Conservation (phyloP, 2,797 vertebrate species). For the Tamandua tetradactyla region DNA sequence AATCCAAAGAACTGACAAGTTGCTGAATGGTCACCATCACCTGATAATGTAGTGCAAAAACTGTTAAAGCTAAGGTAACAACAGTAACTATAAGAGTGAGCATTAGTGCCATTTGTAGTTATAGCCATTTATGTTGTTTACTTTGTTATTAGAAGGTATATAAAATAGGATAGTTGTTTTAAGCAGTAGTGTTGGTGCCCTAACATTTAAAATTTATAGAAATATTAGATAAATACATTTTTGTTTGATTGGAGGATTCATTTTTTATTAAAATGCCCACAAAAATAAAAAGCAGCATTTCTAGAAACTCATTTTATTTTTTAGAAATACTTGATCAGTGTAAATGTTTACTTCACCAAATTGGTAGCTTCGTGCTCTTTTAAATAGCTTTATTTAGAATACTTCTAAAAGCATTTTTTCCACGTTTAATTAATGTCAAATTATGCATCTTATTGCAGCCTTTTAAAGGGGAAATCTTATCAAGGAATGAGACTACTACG, state of each 20-base stretch:
- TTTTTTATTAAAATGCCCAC: slow-evolving; percentile 75
- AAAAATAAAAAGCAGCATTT: slow-evolving; percentile 22
- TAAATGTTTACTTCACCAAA: slow-evolving; percentile 49
- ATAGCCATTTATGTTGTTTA: slow-evolving; percentile 8
- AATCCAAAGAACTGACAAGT: background rate
- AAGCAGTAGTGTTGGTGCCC: slow-evolving; percentile 51
- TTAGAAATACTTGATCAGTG: slow-evolving; percentile 30
- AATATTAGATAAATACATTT: slow-evolving; percentile 68
- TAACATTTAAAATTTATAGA: slow-evolving; percentile 77
- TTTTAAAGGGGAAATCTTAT: slow-evolving; percentile 37
- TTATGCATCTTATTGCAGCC: background rate
- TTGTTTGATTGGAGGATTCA: slow-evolving; percentile 49
- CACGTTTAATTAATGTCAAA: background rate
- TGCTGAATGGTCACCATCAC: background rate
- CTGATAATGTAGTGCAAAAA: background rate
- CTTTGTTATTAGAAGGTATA: slow-evolving; percentile 40
- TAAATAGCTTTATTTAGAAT: slow-evolving; percentile 30
- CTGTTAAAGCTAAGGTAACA: background rate
- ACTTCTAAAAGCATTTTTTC: background rate
- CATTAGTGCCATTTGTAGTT: background rate
- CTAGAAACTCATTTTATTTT: slow-evolving; percentile 40
- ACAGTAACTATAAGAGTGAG: background rate
- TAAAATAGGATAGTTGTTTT: slow-evolving; percentile 37
- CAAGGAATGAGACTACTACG: background rate
- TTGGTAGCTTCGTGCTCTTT: background rate